Evolutionary conservation across 2,113 vertebrate genomes (phyloP), one percentile per base, ranked within the genome.

Genomic region (Phaethornis superciliosus): DNA sequence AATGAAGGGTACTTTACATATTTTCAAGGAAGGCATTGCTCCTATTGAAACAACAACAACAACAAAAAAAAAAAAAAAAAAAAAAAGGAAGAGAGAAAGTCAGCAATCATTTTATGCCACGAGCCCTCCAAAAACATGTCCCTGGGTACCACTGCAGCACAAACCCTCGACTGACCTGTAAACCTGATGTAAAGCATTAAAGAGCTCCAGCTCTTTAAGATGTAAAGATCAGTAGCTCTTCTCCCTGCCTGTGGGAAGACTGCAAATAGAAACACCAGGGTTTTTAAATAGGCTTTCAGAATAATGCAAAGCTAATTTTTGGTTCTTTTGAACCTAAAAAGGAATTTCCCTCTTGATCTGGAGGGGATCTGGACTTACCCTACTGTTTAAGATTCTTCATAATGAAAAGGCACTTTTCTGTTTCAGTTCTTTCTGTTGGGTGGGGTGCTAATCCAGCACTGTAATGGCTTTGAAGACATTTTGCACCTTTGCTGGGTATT

Each of bases 271-370:
- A 87, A 70, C 7, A 24, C 17, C 23, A 12, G 28, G 32, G 49
- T 33, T 80, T 85, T 80, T 24, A 69, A 82, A 65, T 4, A 46
- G 42, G 37, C 44, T 52, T 59, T 64, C 52, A 77, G 75, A 82
- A 49, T 63, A 88, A 70, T 30, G 54, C 24, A 70, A 52, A 65
- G n/a, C 51, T 69, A 30, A 51, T 40, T 49, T 89, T 65, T 69
- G 30, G 33, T 69, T 82, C 51, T 95, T 79, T 81, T 75, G 55
- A 85, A 87, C 75, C 71, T 65, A 62, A 77, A 62, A 69, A 88
- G 93, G 76, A 95, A 95, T 89, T 93, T 93, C 93, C 91, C 93
- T 74, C 79, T n/a, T 55, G 51, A 80, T 89, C 55, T 89, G 5
- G 18, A 77, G 35, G 23, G 71, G 26, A 95, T 55, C 33, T 80